Percentiles rank a stretch among this genome's conserved stretches.
These are phyloP conservation scores for Antrozous pallidus DNA, from an alignment of 2,797 vertebrate species.

Conservation along the genomic window DNA sequence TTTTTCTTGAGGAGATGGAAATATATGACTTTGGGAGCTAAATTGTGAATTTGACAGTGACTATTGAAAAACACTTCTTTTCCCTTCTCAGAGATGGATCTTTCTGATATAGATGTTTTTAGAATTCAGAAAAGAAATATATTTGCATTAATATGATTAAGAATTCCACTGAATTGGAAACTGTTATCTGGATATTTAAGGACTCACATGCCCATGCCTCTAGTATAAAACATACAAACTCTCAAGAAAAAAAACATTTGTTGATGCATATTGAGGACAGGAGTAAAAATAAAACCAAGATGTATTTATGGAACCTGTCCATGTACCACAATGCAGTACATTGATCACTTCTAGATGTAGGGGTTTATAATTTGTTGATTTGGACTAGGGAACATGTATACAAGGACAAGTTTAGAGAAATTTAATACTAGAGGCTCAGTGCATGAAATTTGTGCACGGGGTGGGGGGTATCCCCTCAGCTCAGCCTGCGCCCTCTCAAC, in stretches of 20 bases:
- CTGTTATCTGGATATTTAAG: background rate
- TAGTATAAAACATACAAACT: background rate
- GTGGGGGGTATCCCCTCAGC: too few relatives aligned
- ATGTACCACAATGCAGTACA: background rate
- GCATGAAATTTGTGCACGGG: too few relatives aligned
- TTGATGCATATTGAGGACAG: background rate
- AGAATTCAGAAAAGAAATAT: background rate
- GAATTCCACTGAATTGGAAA: background rate
- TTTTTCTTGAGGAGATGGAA: background rate
- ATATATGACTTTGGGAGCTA: background rate
- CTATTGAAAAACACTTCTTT: background rate
- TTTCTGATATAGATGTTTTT: background rate
- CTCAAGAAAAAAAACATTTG: background rate
- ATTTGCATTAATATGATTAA: background rate
- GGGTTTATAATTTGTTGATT: background rate
- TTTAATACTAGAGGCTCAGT: background rate
- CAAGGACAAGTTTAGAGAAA: background rate
- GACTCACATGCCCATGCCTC: background rate
- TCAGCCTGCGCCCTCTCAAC: too few relatives aligned
- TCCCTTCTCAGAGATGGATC: background rate
- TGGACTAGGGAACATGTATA: background rate
- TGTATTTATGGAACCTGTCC: background rate
- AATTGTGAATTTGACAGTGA: background rate
- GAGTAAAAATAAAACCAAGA: background rate
- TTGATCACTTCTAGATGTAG: background rate